Conservation (phyloP, 2,113 vertebrate species). For the Chelonoidis abingdonii region DNA sequence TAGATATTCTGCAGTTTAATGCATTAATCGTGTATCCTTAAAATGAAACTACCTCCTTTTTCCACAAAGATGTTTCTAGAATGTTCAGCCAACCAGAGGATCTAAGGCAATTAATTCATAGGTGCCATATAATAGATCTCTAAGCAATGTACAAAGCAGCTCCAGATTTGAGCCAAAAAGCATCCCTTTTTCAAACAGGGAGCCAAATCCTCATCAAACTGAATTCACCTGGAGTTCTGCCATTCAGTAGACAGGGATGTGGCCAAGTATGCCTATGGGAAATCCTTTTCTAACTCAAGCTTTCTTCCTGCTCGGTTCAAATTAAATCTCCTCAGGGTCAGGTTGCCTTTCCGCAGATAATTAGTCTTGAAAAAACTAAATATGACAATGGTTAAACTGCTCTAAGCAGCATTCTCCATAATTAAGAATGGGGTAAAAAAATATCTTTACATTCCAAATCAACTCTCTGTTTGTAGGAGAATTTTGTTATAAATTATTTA, state of each 20-base stretch:
- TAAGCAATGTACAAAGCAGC: conserved; percentile 39
- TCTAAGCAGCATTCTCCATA: conserved; percentile 42
- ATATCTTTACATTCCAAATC: neutral
- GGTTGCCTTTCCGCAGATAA: conserved; percentile 72
- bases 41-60: neutral
- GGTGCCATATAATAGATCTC: conserved; percentile 55
- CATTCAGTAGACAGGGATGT: conserved; percentile 56
- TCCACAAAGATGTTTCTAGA: conserved; percentile 25
- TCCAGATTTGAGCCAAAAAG: conserved; percentile 61
- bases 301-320: conserved; percentile 67
- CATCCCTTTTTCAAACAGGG: conserved; percentile 54
- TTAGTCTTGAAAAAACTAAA: conserved; percentile 65
- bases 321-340: conserved; percentile 40
- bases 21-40: conserved; percentile 48
- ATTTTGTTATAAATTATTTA: conserved; percentile 40
- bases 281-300: conserved; percentile 58
- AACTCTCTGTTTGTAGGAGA: neutral
- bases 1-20: conserved; percentile 47
- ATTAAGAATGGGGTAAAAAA: conserved; percentile 45
- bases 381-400: conserved; percentile 52
- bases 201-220: conserved; percentile 64
- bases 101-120: conserved; percentile 41
- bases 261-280: conserved; percentile 59
- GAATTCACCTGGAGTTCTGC: conserved; percentile 68
- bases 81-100: conserved; percentile 33